phyloP scores from a whole-genome alignment of 2,113 vertebrate genomes.

The Nematolebias whitei region DNA sequence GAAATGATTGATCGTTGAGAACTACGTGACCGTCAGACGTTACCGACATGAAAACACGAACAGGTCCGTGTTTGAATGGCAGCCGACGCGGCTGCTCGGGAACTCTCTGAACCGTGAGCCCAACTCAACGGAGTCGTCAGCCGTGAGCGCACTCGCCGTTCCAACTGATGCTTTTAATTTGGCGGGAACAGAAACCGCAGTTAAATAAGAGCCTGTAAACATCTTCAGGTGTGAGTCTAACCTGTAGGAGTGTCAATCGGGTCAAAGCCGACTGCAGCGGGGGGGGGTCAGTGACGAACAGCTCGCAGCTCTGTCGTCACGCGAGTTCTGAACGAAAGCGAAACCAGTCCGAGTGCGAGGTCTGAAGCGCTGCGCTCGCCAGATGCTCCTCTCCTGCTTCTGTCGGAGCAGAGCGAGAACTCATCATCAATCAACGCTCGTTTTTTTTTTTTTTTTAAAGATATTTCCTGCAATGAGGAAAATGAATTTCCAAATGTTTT shows the following conservation, averaged over 20 bases:
- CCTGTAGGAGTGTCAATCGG: not conserved
- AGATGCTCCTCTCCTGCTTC: slow-evolving; percentile 1
- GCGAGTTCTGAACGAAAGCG: not conserved
- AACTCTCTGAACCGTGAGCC: no score
- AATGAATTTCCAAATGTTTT: no score
- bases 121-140: not conserved
- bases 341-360: not conserved
- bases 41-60: not conserved
- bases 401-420: not conserved
- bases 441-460: not conserved
- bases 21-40: no score
- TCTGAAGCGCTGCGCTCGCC: not conserved
- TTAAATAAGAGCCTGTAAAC: slow-evolving; percentile 7
- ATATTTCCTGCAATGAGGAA: no score
- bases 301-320: no score
- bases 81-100: no score
- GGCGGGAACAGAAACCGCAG: not conserved
- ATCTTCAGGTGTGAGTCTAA: not conserved
- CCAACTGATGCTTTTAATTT: slow-evolving; percentile 1
- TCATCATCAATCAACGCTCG: not conserved
- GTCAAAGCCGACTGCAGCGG: not conserved
- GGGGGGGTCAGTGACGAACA: no score
- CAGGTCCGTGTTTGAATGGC: no score
- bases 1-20: no score
- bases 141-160: no score